These are phyloP conservation scores for Hypanus sabinus DNA, from an alignment of 2,113 vertebrate species.

Conservation along the genomic window DNA sequence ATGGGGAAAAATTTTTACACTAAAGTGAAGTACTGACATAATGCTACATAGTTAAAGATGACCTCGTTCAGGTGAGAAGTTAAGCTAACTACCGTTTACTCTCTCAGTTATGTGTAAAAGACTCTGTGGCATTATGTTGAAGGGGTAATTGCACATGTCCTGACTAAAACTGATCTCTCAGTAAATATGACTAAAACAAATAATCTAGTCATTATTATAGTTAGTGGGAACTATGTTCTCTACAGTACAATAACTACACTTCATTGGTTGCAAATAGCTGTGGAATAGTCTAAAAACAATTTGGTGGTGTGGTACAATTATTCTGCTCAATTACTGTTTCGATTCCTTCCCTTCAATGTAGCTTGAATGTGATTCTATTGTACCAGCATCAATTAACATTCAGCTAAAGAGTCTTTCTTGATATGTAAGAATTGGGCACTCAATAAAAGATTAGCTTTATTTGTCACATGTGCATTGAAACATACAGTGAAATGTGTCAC, in stretches of 20 bases:
- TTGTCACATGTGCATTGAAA: too few species aligned
- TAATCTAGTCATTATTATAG: background rate
- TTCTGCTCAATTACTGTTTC: background rate
- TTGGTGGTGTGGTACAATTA: too few species aligned
- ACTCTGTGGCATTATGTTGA: background rate
- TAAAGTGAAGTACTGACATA: background rate
- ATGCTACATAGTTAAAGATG: background rate
- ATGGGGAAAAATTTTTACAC: background rate
- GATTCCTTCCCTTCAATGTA: background rate
- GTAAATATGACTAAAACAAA: background rate
- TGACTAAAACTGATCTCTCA: background rate
- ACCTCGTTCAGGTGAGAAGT: background rate
- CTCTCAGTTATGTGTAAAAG: background rate
- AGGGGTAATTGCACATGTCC: background rate
- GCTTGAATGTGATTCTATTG: background rate
- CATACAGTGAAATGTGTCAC: too few species aligned
- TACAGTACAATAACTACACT: background rate
- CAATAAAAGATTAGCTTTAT: too few species aligned
- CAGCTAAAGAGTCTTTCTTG: background rate
- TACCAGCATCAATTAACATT: background rate
- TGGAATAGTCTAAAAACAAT: background rate
- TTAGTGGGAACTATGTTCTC: background rate
- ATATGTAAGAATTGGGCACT: background rate
- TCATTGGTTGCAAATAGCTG: background rate
- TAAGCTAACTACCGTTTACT: background rate